Conservation (phyloP, 2,113 vertebrate genomes). For the Paedocypris sp. region DNA sequence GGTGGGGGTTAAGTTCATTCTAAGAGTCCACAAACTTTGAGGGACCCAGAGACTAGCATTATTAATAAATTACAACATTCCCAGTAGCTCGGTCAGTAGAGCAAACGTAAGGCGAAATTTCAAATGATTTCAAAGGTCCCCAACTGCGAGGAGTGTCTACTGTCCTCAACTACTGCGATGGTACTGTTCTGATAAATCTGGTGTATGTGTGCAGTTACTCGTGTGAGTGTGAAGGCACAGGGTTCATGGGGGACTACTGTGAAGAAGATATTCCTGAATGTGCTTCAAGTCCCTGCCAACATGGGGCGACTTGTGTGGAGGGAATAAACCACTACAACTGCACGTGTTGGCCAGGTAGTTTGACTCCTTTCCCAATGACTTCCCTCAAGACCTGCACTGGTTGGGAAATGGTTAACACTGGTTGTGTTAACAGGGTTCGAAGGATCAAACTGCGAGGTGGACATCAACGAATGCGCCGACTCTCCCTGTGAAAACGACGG, state of each 20-base stretch:
- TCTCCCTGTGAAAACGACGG: constrained; percentile 69
- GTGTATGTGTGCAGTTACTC: constrained; percentile 58
- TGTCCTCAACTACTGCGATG: too few species aligned
- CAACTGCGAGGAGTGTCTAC: too few species aligned
- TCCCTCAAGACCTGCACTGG: neutral
- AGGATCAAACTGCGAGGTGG: constrained; percentile 73
- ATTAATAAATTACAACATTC: too few species aligned
- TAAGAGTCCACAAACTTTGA: too few species aligned
- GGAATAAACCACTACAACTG: constrained; percentile 70
- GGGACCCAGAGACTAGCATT: too few species aligned
- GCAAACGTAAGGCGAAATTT: too few species aligned
- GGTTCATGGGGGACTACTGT: constrained; percentile 72
- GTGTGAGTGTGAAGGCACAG: constrained; percentile 78
- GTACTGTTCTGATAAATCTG: too few species aligned
- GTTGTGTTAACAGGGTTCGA: constrained; percentile 62
- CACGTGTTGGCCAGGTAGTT: constrained; percentile 79
- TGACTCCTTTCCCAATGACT: neutral
- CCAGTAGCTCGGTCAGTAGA: too few species aligned
- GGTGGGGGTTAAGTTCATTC: too few species aligned
- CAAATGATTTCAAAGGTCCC: too few species aligned
- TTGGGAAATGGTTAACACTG: neutral
- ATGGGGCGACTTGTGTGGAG: constrained; percentile 71
- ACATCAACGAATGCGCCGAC: constrained; percentile 71
- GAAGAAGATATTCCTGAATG: constrained; percentile 84
- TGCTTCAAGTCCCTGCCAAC: constrained; percentile 74